phyloP scores from a whole-genome alignment of 2,888 invertebrate genomes.

The Athripsodes cinereus region DNA sequence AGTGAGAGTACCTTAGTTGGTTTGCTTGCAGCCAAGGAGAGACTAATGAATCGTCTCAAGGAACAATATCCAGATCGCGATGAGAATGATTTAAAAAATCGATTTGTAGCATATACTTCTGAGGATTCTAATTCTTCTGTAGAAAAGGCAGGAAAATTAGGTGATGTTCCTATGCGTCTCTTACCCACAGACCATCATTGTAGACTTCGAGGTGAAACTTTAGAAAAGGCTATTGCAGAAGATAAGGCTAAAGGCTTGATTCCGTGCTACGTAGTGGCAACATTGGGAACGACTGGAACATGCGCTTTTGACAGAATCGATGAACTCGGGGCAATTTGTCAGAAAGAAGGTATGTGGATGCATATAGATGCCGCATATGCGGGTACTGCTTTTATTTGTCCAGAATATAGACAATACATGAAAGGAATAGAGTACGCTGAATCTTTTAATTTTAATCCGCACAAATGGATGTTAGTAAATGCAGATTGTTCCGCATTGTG shows the following conservation, averaged over 20 bases:
- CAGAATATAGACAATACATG: slow-evolving; percentile 79
- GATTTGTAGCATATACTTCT: slow-evolving; percentile 76
- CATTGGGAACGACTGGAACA: slow-evolving; percentile 82
- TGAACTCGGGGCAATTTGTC: slow-evolving; percentile 79
- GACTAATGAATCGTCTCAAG: slow-evolving; percentile 53
- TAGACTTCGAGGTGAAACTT: slow-evolving; percentile 58
- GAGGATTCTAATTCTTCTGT: slow-evolving; percentile 87
- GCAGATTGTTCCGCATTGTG: slow-evolving; percentile 94
- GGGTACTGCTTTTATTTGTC: slow-evolving; percentile 84
- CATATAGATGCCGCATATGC: slow-evolving; percentile 98
- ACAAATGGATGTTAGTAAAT: slow-evolving; percentile 92
- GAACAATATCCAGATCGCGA: slow-evolving; percentile 53
- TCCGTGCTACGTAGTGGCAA: slow-evolving; percentile 81
- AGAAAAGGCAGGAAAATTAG: slow-evolving; percentile 77
- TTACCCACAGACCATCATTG: slow-evolving; percentile 63
- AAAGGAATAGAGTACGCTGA: slow-evolving; percentile 74
- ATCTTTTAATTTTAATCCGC: slow-evolving; percentile 90
- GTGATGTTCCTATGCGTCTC: slow-evolving; percentile 69
- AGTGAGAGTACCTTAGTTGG: slow-evolving; percentile 85
- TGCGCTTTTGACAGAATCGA: slow-evolving; percentile 82
- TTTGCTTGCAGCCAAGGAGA: slow-evolving; percentile 70
- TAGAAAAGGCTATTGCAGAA: slow-evolving; percentile 64
- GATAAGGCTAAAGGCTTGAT: slow-evolving; percentile 74
- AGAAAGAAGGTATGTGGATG: slow-evolving; percentile 72
- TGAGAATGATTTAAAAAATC: slow-evolving; percentile 58